Evolutionary conservation across 2,888 invertebrate genomes (phyloP).

Genomic region (Calliphora vomitoria): DNA sequence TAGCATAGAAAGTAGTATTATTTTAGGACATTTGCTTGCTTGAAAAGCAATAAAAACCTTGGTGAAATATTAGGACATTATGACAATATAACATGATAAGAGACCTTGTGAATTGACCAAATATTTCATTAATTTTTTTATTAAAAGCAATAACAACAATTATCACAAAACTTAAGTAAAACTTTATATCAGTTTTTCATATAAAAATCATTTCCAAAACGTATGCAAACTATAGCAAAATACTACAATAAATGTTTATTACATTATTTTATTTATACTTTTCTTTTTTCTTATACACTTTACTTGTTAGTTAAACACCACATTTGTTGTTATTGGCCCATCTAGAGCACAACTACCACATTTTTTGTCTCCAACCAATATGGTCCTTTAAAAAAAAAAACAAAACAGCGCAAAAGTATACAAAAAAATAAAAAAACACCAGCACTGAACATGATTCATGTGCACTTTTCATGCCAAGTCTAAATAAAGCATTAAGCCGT

Average conservation of each 20-base stretch:
- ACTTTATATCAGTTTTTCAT: not conserved
- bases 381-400: conserved; percentile 17
- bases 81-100: too few relatives aligned
- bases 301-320: conserved; percentile 7
- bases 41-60: too few relatives aligned
- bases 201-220: too few relatives aligned
- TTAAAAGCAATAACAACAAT: not conserved
- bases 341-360: conserved; percentile 61
- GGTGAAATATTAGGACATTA: too few relatives aligned
- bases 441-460: conserved; percentile 69
- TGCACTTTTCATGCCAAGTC: conserved; percentile 71
- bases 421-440: not conserved
- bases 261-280: not conserved
- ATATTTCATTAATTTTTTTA: not conserved
- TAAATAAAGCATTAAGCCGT: conserved; percentile 74
- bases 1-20: too few relatives aligned
- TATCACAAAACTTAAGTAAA: not conserved
- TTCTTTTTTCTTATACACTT: not conserved
- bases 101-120: too few relatives aligned
- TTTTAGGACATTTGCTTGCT: too few relatives aligned
- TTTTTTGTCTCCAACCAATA: conserved; percentile 53
- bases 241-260: conserved; percentile 20
- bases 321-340: conserved; percentile 53
- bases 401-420: not conserved
- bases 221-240: not conserved